phyloP scores from a whole-genome alignment of 2,888 invertebrate species.

The Melieria omissa region DNA sequence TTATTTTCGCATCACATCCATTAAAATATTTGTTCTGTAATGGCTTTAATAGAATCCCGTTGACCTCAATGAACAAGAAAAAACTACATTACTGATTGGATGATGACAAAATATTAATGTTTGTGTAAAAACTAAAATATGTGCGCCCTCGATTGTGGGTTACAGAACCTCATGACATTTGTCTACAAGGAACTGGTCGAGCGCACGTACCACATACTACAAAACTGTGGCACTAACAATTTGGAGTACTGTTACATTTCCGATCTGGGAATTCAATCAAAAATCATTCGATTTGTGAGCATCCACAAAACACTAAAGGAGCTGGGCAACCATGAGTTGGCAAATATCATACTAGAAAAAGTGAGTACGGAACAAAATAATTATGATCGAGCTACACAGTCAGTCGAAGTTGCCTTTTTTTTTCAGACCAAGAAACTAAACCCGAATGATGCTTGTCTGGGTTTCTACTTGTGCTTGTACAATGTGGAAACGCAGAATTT shows the following conservation, averaged over 20 bases:
- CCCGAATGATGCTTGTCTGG: constrained; percentile 41
- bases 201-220: constrained; percentile 34
- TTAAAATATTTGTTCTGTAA: too few relatives aligned
- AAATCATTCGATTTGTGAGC: constrained; percentile 32
- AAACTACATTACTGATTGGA: too few relatives aligned
- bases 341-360: constrained; percentile 28
- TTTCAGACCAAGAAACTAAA: constrained; percentile 35
- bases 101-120: too few relatives aligned
- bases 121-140: not conserved
- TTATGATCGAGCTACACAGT: not conserved
- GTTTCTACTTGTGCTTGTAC: constrained; percentile 50
- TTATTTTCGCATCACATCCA: too few relatives aligned
- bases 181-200: constrained; percentile 43
- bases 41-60: too few relatives aligned
- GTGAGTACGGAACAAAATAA: constrained; percentile 13
- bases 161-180: constrained; percentile 42
- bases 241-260: constrained; percentile 21
- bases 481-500: constrained; percentile 52
- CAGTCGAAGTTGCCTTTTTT: not conserved
- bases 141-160: not conserved
- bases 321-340: constrained; percentile 37
- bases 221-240: constrained; percentile 26
- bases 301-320: constrained; percentile 39
- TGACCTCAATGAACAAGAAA: too few relatives aligned
- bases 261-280: not conserved